Evolutionary conservation across 2,113 vertebrate species (phyloP), one percentile per base, ranked within the genome.

Genomic region (Apeltes quadracus): DNA sequence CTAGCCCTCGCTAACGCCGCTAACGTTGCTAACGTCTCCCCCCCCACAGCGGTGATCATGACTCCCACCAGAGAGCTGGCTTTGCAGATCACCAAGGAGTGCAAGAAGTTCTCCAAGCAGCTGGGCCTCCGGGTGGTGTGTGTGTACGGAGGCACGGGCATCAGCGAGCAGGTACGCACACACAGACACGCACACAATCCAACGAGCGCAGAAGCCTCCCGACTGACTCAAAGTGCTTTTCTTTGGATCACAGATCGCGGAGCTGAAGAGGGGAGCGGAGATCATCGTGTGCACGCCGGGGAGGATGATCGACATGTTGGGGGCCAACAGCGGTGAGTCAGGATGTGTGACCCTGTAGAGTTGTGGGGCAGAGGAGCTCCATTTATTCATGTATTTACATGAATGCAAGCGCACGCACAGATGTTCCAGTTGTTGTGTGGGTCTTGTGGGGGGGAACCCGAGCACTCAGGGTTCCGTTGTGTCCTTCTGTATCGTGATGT

Each of bases 281-380:
- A 98, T 99, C 90, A 99, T 99, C 78, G 98, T 99, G 87, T 99
- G 98, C 87, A 99, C 98, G 34, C 98, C 98, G 53, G 98, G 98
- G 20, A 94, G 98, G 86, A 99, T 99, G 98, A 99, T 99, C 89
- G 98, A 99, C 93, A 99, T 99, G 98, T 90, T 99, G 87, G 98
- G 96, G 44, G 97, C 97, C 89, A 99, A 99, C 92, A 99, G 96
- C 85, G 98, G 98, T 99, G 92, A 96, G 97, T 95, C 32, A 6
- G 3, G 5, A 1, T 1, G 32, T 7, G 32, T 5, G 32, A 5
- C 0, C 6, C 32, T 5, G 32, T 29, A 29, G 32, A 5, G 4
- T 5, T 34, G 32, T 34, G 32, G 7, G 32, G 32, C 8, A 63
- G 44, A 62, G 36, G 36, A 61, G 27, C 54, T 72, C 53, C 54